Base-by-base conservation (phyloP, 1,140 invertebrate genomes). In the Chionoecetes opilio region DNA sequence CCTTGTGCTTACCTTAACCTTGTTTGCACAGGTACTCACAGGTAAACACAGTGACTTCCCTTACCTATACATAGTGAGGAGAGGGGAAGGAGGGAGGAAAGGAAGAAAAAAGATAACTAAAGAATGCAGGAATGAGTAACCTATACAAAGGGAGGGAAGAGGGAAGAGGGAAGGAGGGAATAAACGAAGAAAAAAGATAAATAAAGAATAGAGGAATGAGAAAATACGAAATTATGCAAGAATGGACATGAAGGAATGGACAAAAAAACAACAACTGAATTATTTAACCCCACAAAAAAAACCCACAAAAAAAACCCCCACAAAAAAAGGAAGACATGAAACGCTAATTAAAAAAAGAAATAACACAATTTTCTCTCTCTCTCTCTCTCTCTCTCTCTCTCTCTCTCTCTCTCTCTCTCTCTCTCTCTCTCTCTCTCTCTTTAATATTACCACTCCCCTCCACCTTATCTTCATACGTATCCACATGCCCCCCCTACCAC, bases 51-150 rank as follows among this genome's bases (percentile, higher is more conserved):
- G 21, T 6, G 1, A n/a, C 21, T n/a, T 75, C 21, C 63, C 21
- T 75, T 75, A 75, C 63, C 63, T 21, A 34, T 3, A 31, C 29
- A 11, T 21, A 31, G 32, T 26, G 14, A 41, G 5, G 46, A 35
- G 63, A n/a, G 31, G 85, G 34, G 85, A 86, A 34, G 34, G 85
- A 90, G 86, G 88, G 31, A 46, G 41, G 88, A 90, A 46, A 34
- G 87, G n/a, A 38, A 88, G 86, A 88, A 37, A 88, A 37, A 35
- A 37, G n/a, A n/a, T n/a, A n/a, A n/a, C n/a, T n/a, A 88, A 37
- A 38, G 87, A 89, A 38, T 11, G 6, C 9, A n/a, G n/a, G n/a
- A n/a, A n/a, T n/a, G n/a, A n/a, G n/a, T n/a, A n/a, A n/a, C n/a
- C n/a, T n/a, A n/a, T n/a, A n/a, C 8, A 38, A 38, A 38, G 35